Evolutionary conservation across 2,113 vertebrate genomes (phyloP).

Genomic region (Numida meleagris): DNA sequence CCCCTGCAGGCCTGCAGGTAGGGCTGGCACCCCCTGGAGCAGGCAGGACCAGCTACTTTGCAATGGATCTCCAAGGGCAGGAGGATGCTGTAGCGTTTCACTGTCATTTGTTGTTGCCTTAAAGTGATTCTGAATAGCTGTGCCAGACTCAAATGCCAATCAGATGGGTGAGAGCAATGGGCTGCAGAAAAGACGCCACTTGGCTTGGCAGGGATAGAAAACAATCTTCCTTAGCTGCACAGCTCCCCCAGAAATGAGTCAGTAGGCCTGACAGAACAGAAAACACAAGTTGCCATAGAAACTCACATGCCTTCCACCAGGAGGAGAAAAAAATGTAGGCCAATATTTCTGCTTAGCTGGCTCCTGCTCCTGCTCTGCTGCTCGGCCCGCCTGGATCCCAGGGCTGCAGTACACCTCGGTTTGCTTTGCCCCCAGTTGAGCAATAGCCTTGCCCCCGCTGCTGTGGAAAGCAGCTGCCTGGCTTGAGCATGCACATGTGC

Average conservation of each 20-base stretch:
- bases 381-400: background rate
- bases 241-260: constrained; percentile 68
- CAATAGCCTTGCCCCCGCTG: background rate
- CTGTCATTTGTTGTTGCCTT: background rate
- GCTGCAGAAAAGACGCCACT: constrained; percentile 33
- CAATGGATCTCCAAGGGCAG: background rate
- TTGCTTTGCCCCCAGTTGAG: background rate
- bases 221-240: constrained; percentile 20
- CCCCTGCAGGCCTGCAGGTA: background rate
- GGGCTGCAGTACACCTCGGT: background rate
- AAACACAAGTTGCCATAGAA: constrained; percentile 81
- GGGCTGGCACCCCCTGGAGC: background rate
- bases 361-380: constrained; percentile 18
- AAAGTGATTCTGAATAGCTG: background rate
- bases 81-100: background rate
- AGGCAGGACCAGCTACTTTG: background rate
- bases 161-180: background rate
- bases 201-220: constrained; percentile 57
- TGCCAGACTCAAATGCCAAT: background rate
- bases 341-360: constrained; percentile 81
- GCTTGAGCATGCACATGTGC: accelerated
- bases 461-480: background rate
- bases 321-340: constrained; percentile 75
- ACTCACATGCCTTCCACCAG: constrained; percentile 73
- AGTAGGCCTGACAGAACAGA: constrained; percentile 67